Base-by-base conservation (phyloP, 2,888 invertebrate genomes). In the Amphipoea lucens region DNA sequence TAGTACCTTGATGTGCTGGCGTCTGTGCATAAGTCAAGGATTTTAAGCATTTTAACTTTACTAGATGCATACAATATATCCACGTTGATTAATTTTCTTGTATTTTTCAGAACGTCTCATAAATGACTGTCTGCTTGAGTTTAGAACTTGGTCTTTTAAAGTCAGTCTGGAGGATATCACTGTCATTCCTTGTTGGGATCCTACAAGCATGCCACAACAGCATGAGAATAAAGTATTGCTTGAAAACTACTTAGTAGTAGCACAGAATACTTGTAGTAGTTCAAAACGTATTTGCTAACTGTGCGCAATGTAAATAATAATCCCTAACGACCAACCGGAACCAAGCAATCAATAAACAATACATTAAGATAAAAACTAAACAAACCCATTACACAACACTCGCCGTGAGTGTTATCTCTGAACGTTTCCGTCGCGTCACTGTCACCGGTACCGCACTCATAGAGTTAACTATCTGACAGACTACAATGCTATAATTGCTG, bases 391-490 rank as follows among this genome's bases (percentile, higher is more conserved):
- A 70, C 36, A 42, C 78, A 71, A 20, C 71, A 72, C 54, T 77
- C 36, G 45, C 29, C 57, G 12, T 20, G 60, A 54, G 4, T 3
- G 65, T 68, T 66, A 54, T 45, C 68, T 76, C 14, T 3, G 12
- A 14, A 11, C 45, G 42, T 45, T 70, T 51, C 48, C 9, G 42
- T 45, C 76, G 29, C 36, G 78, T 5, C 78, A 51, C 48, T 48
- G 70, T 67, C 67, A 14, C 45, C 0, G 12, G 65, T 81, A 74
- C 84, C 81, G 84, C 57, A 63, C n/a, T 20, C n/a, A 45, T 68
- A 74, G 74, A 60, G 66, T 36, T 71, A 84, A 73, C 66, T 71
- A n/a, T 42, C 54, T n/a, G 51, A 72, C 62, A 20, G 14, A 63
- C 45, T 20, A 42, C 74, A 65, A 0, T 40, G 29, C 60, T 14